Conservation (phyloP, 2,797 vertebrate species). For the Coracias cyanogaster region DNA sequence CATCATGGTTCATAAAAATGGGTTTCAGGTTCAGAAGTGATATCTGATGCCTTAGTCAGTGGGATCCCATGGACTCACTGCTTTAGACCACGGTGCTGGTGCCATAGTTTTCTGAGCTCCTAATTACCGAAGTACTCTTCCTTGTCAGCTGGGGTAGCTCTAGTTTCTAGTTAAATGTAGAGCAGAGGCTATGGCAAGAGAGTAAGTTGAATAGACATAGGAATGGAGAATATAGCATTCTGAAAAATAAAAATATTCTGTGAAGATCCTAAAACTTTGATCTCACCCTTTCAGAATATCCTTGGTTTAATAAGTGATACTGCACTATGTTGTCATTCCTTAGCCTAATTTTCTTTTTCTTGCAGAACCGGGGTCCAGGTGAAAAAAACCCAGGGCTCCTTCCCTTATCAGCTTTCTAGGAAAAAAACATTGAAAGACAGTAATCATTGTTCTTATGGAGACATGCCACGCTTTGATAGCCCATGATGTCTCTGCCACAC, state of each 20-base stretch:
- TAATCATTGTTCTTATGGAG: background rate
- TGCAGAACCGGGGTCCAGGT: background rate
- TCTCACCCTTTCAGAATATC: background rate
- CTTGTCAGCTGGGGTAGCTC: background rate
- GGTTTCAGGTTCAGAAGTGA: background rate
- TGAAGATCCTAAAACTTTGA: background rate
- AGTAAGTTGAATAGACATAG: background rate
- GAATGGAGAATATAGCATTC: background rate
- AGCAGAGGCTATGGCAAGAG: background rate
- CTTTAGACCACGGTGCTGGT: background rate
- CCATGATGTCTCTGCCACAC: background rate
- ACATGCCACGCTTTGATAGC: fast-evolving
- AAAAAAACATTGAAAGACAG: background rate
- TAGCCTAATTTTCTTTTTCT: background rate
- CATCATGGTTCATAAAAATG: background rate
- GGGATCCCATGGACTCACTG: background rate
- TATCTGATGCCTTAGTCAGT: background rate
- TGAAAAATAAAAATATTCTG: background rate
- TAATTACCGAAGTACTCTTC: background rate
- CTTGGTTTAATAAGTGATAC: background rate
- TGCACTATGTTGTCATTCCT: background rate
- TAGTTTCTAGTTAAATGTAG: background rate
- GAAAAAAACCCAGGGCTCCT: background rate
- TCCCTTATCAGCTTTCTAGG: background rate
- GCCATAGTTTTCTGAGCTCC: background rate